Evolutionary conservation across 2,888 invertebrate genomes (phyloP).

Genomic region (Meganola albula): DNA sequence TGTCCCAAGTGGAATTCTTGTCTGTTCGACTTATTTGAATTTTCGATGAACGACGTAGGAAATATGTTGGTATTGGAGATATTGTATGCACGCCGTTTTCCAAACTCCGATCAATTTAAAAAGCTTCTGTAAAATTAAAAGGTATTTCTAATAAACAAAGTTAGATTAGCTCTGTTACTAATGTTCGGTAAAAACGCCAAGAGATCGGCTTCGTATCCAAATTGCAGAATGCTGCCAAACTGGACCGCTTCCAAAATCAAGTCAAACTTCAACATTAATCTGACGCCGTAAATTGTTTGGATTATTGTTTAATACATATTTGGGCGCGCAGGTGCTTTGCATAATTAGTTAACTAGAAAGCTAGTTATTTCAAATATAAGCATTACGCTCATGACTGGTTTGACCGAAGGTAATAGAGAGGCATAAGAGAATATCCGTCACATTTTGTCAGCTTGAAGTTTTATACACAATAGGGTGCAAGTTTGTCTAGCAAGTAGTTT

Average conservation of each 20-base stretch:
- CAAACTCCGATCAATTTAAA: too few species aligned
- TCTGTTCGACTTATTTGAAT: conserved; percentile 21
- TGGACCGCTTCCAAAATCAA: conserved; percentile 51
- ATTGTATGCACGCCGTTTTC: not conserved
- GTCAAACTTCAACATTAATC: conserved; percentile 42
- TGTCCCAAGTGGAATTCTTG: conserved; percentile 22
- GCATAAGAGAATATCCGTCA: too few species aligned
- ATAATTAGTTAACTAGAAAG: conserved; percentile 11
- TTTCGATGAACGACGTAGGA: conserved; percentile 15
- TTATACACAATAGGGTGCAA: too few species aligned
- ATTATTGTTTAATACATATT: conserved; percentile 45
- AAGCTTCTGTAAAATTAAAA: too few species aligned
- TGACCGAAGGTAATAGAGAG: too few species aligned
- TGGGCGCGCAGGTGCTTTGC: conserved; percentile 22
- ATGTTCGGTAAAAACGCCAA: conserved; percentile 43
- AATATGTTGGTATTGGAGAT: too few species aligned
- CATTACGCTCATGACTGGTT: too few species aligned
- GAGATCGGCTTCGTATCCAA: conserved; percentile 38
- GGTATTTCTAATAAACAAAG: conserved; percentile 26
- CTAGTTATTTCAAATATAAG: too few species aligned
- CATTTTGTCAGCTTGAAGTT: too few species aligned
- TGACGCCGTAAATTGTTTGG: conserved; percentile 44
- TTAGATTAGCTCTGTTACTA: conserved; percentile 32
- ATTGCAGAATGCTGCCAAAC: conserved; percentile 52
- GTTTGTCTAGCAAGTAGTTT: too few species aligned